These are phyloP conservation scores for Marmota monax DNA, from an alignment of 2,113 vertebrate genomes.

Conservation along the genomic window DNA sequence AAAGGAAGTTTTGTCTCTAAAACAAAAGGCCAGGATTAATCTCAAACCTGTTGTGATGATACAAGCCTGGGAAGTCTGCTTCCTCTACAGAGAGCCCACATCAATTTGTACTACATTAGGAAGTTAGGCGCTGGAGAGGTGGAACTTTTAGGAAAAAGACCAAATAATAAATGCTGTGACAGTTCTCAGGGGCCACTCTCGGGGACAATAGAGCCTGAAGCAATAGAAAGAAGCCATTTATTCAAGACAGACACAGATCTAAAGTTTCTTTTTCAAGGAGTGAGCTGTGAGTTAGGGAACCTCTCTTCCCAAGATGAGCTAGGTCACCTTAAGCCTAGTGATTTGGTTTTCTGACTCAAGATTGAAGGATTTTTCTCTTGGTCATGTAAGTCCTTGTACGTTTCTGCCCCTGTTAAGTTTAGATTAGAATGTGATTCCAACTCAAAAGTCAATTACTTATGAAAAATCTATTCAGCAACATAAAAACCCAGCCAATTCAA, in stretches of 20 bases:
- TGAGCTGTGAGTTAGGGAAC: neutral
- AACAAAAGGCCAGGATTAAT: slow-evolving; percentile 37
- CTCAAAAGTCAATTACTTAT: neutral
- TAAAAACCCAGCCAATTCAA: neutral
- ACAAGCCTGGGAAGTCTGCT: neutral
- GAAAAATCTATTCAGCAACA: slow-evolving; percentile 29
- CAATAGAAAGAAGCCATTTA: slow-evolving; percentile 7
- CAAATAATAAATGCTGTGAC: neutral
- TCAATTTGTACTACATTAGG: neutral
- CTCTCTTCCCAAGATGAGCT: neutral
- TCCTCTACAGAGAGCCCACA: slow-evolving; percentile 46
- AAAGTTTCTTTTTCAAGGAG: neutral
- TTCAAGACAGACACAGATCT: neutral
- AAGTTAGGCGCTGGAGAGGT: neutral
- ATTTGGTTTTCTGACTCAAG: neutral
- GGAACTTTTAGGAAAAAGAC: neutral
- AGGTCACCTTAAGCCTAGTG: neutral
- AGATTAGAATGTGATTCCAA: neutral
- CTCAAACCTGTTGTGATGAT: neutral
- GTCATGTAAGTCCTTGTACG: neutral
- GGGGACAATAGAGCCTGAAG: neutral
- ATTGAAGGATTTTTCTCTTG: neutral
- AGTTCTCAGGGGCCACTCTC: neutral
- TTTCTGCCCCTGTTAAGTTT: neutral
- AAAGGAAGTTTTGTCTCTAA: slow-evolving; percentile 27